phyloP scores from a whole-genome alignment of 2,888 invertebrate genomes.

The Coronaproctus castanopsis region DNA sequence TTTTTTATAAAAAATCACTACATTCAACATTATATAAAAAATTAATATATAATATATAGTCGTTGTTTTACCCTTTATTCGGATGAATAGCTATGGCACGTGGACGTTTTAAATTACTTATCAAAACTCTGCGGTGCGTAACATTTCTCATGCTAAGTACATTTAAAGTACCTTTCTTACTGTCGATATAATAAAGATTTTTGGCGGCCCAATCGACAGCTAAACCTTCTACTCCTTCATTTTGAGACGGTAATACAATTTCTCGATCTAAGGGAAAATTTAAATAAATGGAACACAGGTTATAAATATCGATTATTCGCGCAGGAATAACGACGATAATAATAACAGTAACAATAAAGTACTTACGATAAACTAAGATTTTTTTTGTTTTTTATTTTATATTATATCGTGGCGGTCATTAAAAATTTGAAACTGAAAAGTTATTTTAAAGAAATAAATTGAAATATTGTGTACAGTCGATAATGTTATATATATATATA shows the following conservation, averaged over 20 bases:
- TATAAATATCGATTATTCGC: background rate
- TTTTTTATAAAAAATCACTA: too few species aligned
- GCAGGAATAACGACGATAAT: too few species aligned
- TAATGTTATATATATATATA: too few species aligned
- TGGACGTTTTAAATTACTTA: constrained; percentile 76
- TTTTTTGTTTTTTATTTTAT: too few species aligned
- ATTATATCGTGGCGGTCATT: too few species aligned
- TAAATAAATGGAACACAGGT: background rate
- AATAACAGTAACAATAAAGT: too few species aligned
- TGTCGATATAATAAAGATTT: constrained; percentile 87
- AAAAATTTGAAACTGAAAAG: too few species aligned
- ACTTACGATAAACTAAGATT: too few species aligned
- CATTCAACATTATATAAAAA: too few species aligned
- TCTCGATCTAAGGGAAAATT: constrained; percentile 34
- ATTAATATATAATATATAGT: too few species aligned
- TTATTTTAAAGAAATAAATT: too few species aligned
- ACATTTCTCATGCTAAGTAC: constrained; percentile 75
- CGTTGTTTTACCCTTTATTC: constrained; percentile 55
- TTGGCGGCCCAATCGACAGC: constrained; percentile 92
- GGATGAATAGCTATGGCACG: constrained; percentile 94
- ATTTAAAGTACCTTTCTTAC: constrained; percentile 79
- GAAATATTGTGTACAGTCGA: too few species aligned
- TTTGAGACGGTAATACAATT: constrained; percentile 83
- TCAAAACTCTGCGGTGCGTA: constrained; percentile 56
- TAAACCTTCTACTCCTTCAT: constrained; percentile 89